Evolutionary conservation across 2,888 invertebrate genomes (phyloP).

Genomic region (Tetramorium bicarinatum): DNA sequence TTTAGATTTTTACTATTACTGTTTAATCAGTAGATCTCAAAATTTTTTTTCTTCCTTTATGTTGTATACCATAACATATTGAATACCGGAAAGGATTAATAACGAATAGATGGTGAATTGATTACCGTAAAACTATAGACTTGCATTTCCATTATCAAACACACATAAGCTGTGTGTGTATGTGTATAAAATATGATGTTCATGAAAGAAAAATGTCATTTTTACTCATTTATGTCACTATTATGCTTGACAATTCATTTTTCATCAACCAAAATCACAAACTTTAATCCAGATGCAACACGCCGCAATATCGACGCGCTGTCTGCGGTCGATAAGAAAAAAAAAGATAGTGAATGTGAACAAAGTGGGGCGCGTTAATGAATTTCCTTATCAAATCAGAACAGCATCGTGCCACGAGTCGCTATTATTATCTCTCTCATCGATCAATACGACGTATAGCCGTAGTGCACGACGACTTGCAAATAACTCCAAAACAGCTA

Average conservation of each 20-base stretch:
- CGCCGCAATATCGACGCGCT: constrained; percentile 19
- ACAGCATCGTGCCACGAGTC: constrained; percentile 70
- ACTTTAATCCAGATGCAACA: constrained; percentile 41
- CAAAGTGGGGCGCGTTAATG: constrained; percentile 83
- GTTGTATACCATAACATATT: background rate
- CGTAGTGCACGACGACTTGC: constrained; percentile 71
- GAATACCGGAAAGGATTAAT: background rate
- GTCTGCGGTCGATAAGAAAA: constrained; percentile 23
- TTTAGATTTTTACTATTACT: background rate
- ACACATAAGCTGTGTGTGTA: background rate
- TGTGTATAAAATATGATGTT: background rate
- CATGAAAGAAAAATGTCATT: constrained; percentile 5
- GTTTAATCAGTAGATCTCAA: background rate
- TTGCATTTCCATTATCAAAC: background rate
- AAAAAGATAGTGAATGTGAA: constrained; percentile 43
- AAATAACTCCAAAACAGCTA: constrained; percentile 71
- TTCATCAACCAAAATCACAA: constrained; percentile 25
- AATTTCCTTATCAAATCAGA: constrained; percentile 83
- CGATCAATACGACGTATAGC: constrained; percentile 69
- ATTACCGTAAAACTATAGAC: background rate
- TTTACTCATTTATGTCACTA: constrained; percentile 8
- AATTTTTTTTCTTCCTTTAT: background rate
- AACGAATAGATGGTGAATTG: background rate
- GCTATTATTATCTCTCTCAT: constrained; percentile 71
- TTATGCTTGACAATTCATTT: constrained; percentile 29